These are phyloP conservation scores for Sakesphorus luctuosus DNA, from an alignment of 2,113 vertebrate species.

Conservation along the genomic window DNA sequence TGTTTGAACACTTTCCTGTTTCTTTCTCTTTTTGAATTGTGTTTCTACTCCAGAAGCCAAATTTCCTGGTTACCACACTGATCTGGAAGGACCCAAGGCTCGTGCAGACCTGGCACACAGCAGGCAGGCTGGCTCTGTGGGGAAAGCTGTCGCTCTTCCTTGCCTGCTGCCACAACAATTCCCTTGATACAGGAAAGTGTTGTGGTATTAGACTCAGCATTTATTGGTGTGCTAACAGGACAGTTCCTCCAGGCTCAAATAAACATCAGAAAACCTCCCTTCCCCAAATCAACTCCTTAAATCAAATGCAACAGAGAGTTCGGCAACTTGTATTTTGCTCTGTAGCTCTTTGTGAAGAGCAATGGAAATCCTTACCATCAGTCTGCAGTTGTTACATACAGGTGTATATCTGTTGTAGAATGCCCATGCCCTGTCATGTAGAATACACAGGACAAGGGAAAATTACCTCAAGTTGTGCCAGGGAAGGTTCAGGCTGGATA, in stretches of 20 bases:
- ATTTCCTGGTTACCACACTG: not conserved
- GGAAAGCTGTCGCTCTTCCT: not conserved
- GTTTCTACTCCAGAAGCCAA: not conserved
- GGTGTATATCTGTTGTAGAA: constrained; percentile 40
- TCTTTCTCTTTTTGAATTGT: not conserved
- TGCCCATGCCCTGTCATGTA: constrained; percentile 66
- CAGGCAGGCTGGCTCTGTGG: not conserved
- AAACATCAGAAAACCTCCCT: not conserved
- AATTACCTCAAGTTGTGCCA: not conserved
- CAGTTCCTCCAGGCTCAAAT: not conserved
- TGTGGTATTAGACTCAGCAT: not conserved
- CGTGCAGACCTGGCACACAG: not conserved
- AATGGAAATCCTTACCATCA: not conserved
- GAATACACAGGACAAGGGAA: constrained; percentile 11
- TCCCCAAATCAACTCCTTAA: not conserved
- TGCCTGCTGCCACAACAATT: not conserved
- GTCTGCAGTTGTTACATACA: not conserved
- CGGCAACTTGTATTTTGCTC: not conserved
- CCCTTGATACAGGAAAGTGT: not conserved
- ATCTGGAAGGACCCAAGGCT: not conserved
- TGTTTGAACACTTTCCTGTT: not conserved
- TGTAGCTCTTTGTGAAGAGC: not conserved
- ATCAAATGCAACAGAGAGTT: not conserved
- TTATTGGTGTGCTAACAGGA: not conserved
- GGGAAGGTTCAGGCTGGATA: not conserved